Evolutionary conservation across 2,113 vertebrate genomes (phyloP).

Genomic region (Herpetotheres cachinnans): DNA sequence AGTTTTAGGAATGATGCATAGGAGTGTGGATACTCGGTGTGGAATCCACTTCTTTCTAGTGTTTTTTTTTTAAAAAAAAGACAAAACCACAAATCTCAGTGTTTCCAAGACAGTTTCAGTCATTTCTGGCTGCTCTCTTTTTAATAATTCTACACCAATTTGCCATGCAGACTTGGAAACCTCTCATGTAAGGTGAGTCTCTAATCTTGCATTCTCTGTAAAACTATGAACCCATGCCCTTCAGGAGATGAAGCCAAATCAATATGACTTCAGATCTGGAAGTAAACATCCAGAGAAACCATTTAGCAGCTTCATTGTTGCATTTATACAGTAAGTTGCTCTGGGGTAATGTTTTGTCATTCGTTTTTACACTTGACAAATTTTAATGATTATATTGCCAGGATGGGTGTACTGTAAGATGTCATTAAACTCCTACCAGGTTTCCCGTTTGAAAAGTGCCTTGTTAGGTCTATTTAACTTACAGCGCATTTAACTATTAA

Average conservation of each 20-base stretch:
- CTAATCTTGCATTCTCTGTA: neutral
- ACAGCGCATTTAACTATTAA: constrained; percentile 11
- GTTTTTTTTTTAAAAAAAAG: neutral
- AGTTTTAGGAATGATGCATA: neutral
- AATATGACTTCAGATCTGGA: neutral
- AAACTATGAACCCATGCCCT: neutral
- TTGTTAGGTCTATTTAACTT: constrained; percentile 43
- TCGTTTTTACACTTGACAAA: constrained; percentile 50
- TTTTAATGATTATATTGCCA: constrained; percentile 52
- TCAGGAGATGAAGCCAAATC: constrained; percentile 20
- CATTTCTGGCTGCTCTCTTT: neutral
- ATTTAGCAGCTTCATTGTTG: constrained; percentile 28
- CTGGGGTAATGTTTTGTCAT: constrained; percentile 60
- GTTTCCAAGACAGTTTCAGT: neutral
- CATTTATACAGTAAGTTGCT: constrained; percentile 28
- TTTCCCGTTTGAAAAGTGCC: constrained; percentile 28
- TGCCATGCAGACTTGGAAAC: neutral
- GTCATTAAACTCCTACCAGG: constrained; percentile 42
- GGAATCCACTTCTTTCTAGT: neutral
- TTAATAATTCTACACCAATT: neutral
- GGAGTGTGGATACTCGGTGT: neutral
- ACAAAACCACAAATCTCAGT: neutral
- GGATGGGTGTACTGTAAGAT: constrained; percentile 27
- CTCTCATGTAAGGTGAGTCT: neutral
- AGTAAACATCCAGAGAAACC: constrained; percentile 31